Evolutionary conservation across 2,113 vertebrate genomes (phyloP), one percentile per base, ranked within the genome.

Genomic region (Dissostichus mawsoni): DNA sequence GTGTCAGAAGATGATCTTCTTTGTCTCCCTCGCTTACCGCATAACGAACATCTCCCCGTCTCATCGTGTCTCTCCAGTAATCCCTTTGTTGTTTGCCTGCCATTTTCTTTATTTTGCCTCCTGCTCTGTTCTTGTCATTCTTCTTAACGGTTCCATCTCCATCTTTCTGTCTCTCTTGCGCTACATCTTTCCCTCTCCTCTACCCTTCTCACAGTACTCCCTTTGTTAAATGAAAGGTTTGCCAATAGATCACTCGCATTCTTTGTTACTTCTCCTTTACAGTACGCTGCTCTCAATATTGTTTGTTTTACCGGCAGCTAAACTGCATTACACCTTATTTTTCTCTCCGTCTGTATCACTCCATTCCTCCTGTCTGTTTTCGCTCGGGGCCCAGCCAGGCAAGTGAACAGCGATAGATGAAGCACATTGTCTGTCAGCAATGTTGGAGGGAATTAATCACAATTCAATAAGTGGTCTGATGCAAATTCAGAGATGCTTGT

Each of bases 401-500:
- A 85, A 93, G 91, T 93, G 92, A 93, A 93, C 90, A 87, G 80
- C 92, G 94, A 95, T 93, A 95, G 96, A 97, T 96, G 94, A 96
- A 97, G 95, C 94, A 90, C 93, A 95, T 95, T 96, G 96, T 97
- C 96, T 97, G 95, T 96, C 96, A 96, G 95, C 94, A 87, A 83
- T 91, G 91, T 93, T 95, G 94, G 95, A 90, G 94, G 94, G 96
- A 96, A 96, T 96, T 96, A 96, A 96, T 97, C 96, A 97, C 95
- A 95, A 96, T 96, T 96, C 96, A 96, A 94, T 96, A 96, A 96
- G 94, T 93, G 95, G 95, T 93, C 96, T 97, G 96, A 97, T 98
- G 96, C 97, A 96, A 96, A 96, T 97, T 96, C 92, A 91, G 94
- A 97, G 96, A 97, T 97, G 92, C 95, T 96, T 96, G 96, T 97